A percentile compares a stretch with the other conserved stretches of the same genome.
Conservation (phyloP, 2,888 invertebrate genomes). For the Macrosoma leucophasiata region DNA sequence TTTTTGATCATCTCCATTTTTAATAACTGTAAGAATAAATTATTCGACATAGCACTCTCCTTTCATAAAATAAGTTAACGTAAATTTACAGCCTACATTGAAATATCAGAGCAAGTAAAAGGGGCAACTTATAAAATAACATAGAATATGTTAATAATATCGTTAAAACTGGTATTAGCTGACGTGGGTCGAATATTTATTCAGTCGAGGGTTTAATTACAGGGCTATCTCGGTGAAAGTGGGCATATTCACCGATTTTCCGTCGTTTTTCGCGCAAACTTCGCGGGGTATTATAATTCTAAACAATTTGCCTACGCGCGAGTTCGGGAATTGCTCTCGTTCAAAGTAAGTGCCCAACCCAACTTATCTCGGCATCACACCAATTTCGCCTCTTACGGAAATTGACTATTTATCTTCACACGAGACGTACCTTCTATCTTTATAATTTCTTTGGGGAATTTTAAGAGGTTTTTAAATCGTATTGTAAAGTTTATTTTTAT, state of each 20-base stretch:
- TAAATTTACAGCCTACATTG: too few relatives aligned
- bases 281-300: slow-evolving; percentile 33
- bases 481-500: too few relatives aligned
- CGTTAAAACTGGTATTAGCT: slow-evolving; percentile 1
- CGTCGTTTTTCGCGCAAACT: slow-evolving; percentile 20
- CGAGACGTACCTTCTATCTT: too few relatives aligned
- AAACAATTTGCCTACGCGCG: slow-evolving; percentile 38
- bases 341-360: slow-evolving; percentile 34
- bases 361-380: slow-evolving; percentile 39
- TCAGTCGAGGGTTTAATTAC: slow-evolving; percentile 9
- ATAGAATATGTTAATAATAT: slow-evolving; percentile 3
- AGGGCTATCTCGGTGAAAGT: slow-evolving; percentile 14
- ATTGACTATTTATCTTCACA: slow-evolving; percentile 38
- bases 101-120: too few relatives aligned
- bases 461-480: too few relatives aligned
- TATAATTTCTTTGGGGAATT: too few relatives aligned
- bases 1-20: too few relatives aligned
- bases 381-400: slow-evolving; percentile 35
- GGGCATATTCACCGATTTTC: slow-evolving; percentile 15
- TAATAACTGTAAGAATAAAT: too few relatives aligned
- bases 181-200: slow-evolving; percentile 5
- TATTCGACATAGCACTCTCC: too few relatives aligned
- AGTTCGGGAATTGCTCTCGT: slow-evolving; percentile 38
- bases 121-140: too few relatives aligned
- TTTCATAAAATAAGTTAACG: too few relatives aligned